Percentiles rank a stretch among this genome's conserved stretches.
Conservation (phyloP, 2,113 vertebrate species). For the Taxidea taxus region DNA sequence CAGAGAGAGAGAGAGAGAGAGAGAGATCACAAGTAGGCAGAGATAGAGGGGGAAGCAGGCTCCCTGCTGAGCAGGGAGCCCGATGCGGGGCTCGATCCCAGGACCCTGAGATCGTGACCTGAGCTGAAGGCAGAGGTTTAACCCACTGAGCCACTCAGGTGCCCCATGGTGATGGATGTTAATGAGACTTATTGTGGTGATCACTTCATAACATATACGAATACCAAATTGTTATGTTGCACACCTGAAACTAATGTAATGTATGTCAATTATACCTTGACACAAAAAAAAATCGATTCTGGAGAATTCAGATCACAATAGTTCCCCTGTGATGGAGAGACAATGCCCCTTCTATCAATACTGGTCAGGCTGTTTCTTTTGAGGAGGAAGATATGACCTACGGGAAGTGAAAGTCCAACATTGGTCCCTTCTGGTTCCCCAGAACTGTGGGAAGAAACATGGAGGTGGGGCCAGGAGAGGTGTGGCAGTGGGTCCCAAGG, state of each 20-base stretch:
- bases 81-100: too few species aligned
- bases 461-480: not conserved
- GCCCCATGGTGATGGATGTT: not conserved
- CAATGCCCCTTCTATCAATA: not conserved
- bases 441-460: constrained; percentile 14
- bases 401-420: constrained; percentile 17
- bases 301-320: not conserved
- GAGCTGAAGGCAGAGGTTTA: too few species aligned
- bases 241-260: not conserved
- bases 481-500: constrained; percentile 11
- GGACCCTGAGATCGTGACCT: too few species aligned
- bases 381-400: not conserved
- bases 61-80: too few species aligned
- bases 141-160: too few species aligned
- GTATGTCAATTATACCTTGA: not conserved
- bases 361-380: not conserved
- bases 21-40: too few species aligned
- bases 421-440: not conserved
- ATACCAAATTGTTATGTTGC: not conserved
- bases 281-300: not conserved
- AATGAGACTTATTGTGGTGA: not conserved
- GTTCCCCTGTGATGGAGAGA: not conserved
- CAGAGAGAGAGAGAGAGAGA: too few species aligned
- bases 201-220: not conserved
- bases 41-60: too few species aligned